These are phyloP conservation scores for Pachyramphus minor DNA, from an alignment of 2,113 vertebrate species.

Conservation along the genomic window DNA sequence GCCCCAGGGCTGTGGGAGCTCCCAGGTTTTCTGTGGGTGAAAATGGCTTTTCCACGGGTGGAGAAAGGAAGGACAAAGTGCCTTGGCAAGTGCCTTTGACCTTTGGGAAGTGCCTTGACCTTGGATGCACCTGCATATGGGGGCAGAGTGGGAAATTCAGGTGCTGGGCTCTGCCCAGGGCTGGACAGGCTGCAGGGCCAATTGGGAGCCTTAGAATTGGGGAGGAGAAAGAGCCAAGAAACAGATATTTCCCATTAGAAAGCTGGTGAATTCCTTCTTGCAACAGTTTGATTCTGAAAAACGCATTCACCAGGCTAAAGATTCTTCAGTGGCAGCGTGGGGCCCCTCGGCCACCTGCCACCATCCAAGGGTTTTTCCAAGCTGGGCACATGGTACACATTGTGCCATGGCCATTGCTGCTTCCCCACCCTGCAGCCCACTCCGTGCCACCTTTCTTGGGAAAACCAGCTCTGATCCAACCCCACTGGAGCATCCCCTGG, in stretches of 20 bases:
- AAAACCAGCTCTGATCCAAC: background rate
- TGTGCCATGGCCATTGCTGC: no score
- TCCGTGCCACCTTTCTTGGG: background rate
- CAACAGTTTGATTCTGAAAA: background rate
- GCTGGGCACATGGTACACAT: fast-evolving
- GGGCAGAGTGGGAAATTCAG: fast-evolving
- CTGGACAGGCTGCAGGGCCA: background rate
- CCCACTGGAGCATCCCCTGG: background rate
- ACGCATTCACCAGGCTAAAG: background rate
- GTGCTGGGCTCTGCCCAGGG: background rate
- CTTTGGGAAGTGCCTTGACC: background rate
- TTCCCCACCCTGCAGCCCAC: background rate
- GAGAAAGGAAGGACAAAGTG: background rate
- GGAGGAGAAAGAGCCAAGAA: background rate
- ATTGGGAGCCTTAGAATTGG: background rate
- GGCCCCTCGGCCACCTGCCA: fast-evolving
- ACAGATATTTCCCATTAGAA: background rate
- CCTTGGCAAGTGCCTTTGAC: no score
- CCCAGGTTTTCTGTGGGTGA: fast-evolving
- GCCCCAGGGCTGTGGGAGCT: background rate
- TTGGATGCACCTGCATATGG: background rate
- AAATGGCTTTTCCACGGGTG: fast-evolving
- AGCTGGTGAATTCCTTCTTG: background rate
- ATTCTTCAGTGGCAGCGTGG: fast-evolving
- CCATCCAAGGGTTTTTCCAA: background rate